Base-by-base conservation (phyloP, 2,797 vertebrate species). In the Coregonus sp. region DNA sequence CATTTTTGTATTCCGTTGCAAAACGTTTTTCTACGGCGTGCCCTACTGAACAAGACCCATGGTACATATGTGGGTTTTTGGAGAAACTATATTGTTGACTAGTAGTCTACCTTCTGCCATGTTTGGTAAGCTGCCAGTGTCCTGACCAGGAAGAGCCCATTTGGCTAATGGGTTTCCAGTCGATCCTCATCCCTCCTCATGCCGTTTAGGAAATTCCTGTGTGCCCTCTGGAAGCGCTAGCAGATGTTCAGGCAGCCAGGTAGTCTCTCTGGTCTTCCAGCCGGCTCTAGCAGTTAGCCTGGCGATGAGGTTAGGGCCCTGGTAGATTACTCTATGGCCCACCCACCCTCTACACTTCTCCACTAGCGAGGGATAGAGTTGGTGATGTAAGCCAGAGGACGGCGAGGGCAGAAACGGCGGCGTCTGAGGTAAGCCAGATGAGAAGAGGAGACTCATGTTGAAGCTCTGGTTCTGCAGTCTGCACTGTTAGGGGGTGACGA, bases 141-240 rank as follows among this genome's bases (percentile, higher is more conserved):
- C 88, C 87, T 93, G 92, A 95, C 94, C 92, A 94, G 93, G 93
- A 94, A 94, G 91, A 85, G 85, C 91, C 92, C 83, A 81, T 93
- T 94, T 92, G 89, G 89, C 91, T 95, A 95, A 96, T 95, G 93
- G 89, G 91, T 94, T 95, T 93, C 93, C 92, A 90, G 90, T 72
- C 67, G 75, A 93, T 93, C 90, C 90, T 88, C 84, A 84, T 91
- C 72, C 88, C 91, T 89, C 88, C 91, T 89, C 81, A 90, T 91
- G 92, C 92, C 91, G 92, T 78, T 77, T 82, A 80, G 92, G 89
- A 93, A 88, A 94, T 91, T 12, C 12, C 93, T 92, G 86, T 91
- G 89, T 88, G 88, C 89, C 89, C 86, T 86, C 72, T 70, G 65
- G 88, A 96, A 97, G 90, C 86, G 89, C 90, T 95, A 93, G 92